Evolutionary conservation across 2,113 vertebrate species (phyloP).

Genomic region (Thalassoma bifasciatum): DNA sequence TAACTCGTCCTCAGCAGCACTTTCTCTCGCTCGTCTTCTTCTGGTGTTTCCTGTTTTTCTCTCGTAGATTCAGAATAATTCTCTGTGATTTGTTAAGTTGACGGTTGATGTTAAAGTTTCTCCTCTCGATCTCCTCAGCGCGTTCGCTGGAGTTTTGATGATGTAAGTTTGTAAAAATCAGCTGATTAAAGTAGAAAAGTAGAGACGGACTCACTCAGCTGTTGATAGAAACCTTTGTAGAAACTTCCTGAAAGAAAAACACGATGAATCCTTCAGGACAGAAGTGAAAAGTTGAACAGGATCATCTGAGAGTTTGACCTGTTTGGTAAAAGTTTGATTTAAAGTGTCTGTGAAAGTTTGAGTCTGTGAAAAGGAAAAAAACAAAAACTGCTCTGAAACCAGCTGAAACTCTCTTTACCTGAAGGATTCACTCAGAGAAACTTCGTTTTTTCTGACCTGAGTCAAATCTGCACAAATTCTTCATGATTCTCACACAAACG

Average conservation of each 20-base stretch:
- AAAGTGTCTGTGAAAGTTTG: too few relatives aligned
- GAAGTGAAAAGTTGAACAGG: too few relatives aligned
- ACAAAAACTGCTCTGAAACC: too few relatives aligned
- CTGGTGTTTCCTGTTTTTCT: too few relatives aligned
- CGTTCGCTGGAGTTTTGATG: slow-evolving; percentile 83
- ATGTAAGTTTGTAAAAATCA: slow-evolving; percentile 71
- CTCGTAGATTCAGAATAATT: too few relatives aligned
- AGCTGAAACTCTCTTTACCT: slow-evolving; percentile 17
- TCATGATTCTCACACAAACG: too few relatives aligned
- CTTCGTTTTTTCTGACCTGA: not conserved
- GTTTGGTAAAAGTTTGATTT: too few relatives aligned
- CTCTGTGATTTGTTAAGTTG: too few relatives aligned
- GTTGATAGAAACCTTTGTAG: not conserved
- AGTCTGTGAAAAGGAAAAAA: too few relatives aligned
- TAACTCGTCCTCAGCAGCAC: too few relatives aligned
- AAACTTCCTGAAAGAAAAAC: not conserved
- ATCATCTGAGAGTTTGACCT: too few relatives aligned
- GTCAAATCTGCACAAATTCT: slow-evolving; percentile 29
- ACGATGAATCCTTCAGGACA: slow-evolving; percentile 44
- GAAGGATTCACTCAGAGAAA: slow-evolving; percentile 35
- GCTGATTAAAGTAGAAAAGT: slow-evolving; percentile 27
- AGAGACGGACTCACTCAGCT: not conserved
- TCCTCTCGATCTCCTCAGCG: slow-evolving; percentile 57
- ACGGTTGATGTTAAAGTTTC: not conserved
- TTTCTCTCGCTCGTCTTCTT: too few relatives aligned